Evolutionary conservation across 2,797 vertebrate genomes (phyloP), one percentile per base, ranked within the genome.

Genomic region (Lophotriccus pileatus): DNA sequence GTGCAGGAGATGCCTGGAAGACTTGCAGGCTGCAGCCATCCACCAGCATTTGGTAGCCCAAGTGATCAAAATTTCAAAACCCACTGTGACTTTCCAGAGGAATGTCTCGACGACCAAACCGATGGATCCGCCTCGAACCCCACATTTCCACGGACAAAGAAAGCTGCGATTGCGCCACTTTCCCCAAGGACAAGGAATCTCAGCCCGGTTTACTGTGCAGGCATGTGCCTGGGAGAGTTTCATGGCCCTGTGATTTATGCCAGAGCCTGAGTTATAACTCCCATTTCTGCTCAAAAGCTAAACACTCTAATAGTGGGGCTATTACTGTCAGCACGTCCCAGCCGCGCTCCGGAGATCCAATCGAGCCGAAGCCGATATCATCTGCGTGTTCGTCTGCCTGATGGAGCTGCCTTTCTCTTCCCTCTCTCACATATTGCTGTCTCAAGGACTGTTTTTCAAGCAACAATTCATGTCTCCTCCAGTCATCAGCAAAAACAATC

Each of bases 401-500:
- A 75, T 59, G 89, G 95, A 90, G 93, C 84, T 76, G 79, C 84
- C 91, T 92, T 88, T 78, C 81, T 66, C 72, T 90, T 63, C 79
- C 36, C 78, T 70, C 87, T 64, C 78, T 90, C 93, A 47, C 85
- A 82, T 62, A 89, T 83, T 74, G 68, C 83, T 88, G 62, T 94
- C 93, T 95, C 95, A 93, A 94, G 96, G 92, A 95, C 94, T 93
- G 88, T 96, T 95, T 96, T 96, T 93, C 55, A 67, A 95, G 93
- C 86, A 91, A 96, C 94, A 94, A 91, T 84, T 96, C 92, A 92
- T 60, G 89, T 94, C 86, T 84, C 80, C 87, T 90, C 90, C 92
- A 87, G 86, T 95, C 90, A 77, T 93, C 94, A 93, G 91, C 30
- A 74, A 96, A 97, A 97, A 96, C 96, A 95, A 96, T 96, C 97